phyloP scores from a whole-genome alignment of 2,888 invertebrate species.

The Drosophila setosimentum region DNA sequence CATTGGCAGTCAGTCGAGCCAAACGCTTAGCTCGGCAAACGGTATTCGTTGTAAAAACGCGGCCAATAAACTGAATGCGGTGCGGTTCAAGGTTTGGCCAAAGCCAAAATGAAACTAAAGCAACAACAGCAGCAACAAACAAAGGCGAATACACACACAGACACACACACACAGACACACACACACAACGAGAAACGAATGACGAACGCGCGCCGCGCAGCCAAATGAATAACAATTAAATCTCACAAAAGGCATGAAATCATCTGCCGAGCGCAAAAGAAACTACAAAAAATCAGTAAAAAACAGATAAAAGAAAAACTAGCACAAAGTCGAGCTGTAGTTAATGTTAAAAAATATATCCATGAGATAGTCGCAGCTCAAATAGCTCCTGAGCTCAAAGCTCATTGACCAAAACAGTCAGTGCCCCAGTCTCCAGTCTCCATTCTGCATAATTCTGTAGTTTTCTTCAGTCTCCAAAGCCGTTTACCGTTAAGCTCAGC shows the following conservation, averaged over 20 bases:
- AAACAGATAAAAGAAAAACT: constrained; percentile 40
- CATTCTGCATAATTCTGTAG: constrained; percentile 17
- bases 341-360: constrained; percentile 49
- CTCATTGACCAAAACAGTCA: constrained; percentile 77
- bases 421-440: constrained; percentile 39
- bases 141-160: constrained; percentile 9
- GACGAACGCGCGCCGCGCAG: constrained; percentile 53
- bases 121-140: constrained; percentile 56
- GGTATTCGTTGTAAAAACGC: constrained; percentile 83
- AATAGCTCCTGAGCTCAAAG: constrained; percentile 51
- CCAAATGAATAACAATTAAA: constrained; percentile 79
- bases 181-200: constrained; percentile 44
- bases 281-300: constrained; percentile 18
- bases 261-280: constrained; percentile 68
- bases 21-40: constrained; percentile 66
- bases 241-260: constrained; percentile 80
- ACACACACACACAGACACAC: background rate
- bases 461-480: constrained; percentile 17
- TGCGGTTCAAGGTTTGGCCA: constrained; percentile 83
- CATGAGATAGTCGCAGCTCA: constrained; percentile 51
- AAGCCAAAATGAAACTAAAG: constrained; percentile 80
- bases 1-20: constrained; percentile 49
- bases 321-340: constrained; percentile 69
- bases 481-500: constrained; percentile 72
- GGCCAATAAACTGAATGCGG: constrained; percentile 83